phyloP scores from a whole-genome alignment of 2,888 invertebrate genomes.

The Lasioglossum marginatum region DNA sequence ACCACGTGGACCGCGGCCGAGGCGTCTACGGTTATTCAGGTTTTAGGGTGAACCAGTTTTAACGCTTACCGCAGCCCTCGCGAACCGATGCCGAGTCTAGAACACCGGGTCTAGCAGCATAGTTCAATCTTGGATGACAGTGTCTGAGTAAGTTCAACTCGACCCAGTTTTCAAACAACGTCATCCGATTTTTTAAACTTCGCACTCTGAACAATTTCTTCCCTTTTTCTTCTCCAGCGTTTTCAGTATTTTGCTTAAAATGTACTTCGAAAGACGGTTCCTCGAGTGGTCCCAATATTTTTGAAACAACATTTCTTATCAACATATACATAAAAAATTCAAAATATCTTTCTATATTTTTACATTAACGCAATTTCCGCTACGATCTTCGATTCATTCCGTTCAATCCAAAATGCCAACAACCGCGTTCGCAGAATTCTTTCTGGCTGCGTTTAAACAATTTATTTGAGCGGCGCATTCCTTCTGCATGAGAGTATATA shows the following conservation, averaged over 20 bases:
- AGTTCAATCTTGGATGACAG: not conserved
- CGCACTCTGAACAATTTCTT: not conserved
- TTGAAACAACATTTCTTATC: not conserved
- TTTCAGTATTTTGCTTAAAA: not conserved
- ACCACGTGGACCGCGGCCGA: constrained; percentile 30
- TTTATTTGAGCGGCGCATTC: constrained; percentile 41
- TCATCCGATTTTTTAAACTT: not conserved
- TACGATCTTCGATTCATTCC: not conserved
- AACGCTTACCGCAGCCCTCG: constrained; percentile 2
- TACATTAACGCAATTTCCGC: not conserved
- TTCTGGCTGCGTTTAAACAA: constrained; percentile 40
- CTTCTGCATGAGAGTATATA: too few species aligned
- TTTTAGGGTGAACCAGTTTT: constrained; percentile 52
- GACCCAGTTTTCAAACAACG: not conserved
- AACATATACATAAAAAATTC: not conserved
- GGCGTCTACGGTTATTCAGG: constrained; percentile 26
- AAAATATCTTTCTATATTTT: not conserved
- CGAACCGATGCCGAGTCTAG: not conserved
- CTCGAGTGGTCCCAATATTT: not conserved
- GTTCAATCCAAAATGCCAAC: constrained; percentile 12
- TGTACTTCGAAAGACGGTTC: not conserved
- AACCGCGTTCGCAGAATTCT: constrained; percentile 27
- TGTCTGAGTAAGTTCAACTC: not conserved
- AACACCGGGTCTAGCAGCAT: not conserved
- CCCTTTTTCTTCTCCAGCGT: not conserved